Percentiles rank a stretch among this genome's conserved stretches.
These are phyloP conservation scores for Chrysogorgia sp. DNA, from an alignment of 92 coral and sea anemone genomes.

Conservation along the genomic window DNA sequence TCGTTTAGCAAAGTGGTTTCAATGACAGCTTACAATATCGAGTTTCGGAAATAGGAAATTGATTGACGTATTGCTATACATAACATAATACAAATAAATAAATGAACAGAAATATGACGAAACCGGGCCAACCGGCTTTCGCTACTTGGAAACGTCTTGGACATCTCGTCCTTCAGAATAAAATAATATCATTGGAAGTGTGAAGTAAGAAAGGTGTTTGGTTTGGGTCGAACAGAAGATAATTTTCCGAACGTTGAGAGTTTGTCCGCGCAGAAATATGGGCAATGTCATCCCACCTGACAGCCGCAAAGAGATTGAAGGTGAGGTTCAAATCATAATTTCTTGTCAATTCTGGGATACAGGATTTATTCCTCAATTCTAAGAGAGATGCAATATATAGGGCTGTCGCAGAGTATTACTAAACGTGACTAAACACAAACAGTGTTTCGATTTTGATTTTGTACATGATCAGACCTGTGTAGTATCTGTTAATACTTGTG, in stretches of 20 bases:
- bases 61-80: not conserved
- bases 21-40: too few relatives aligned
- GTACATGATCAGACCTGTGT: not conserved
- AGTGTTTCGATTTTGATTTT: not conserved
- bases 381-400: too few relatives aligned
- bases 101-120: not conserved
- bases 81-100: not conserved
- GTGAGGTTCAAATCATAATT: conserved; percentile 34
- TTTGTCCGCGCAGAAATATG: too few relatives aligned
- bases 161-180: too few relatives aligned
- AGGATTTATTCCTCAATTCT: too few relatives aligned
- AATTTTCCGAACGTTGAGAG: not conserved
- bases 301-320: conserved; percentile 74
- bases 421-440: not conserved
- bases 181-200: too few relatives aligned
- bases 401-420: too few relatives aligned
- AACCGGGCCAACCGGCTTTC: too few relatives aligned
- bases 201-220: not conserved
- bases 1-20: too few relatives aligned
- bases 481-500: too few relatives aligned
- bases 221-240: not conserved
- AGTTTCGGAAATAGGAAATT: not conserved
- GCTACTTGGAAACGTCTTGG: too few relatives aligned
- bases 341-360: too few relatives aligned
- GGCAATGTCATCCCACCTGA: conserved; percentile 83